Evolutionary conservation across 2,797 vertebrate species (phyloP), one percentile per base, ranked within the genome.

Genomic region (Huso huso): DNA sequence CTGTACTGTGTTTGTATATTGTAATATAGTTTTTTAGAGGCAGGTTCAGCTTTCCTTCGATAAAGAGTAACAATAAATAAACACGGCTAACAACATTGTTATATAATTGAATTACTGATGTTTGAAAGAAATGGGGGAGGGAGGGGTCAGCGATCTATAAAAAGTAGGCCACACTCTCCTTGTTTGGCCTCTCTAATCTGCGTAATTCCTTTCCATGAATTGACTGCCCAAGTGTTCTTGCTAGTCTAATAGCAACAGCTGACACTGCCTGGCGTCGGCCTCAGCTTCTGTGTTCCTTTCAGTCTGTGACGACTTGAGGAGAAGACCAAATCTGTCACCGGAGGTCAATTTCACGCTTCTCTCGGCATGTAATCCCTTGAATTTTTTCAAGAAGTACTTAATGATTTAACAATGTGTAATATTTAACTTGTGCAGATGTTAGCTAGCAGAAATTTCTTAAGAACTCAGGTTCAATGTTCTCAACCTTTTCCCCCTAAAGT

Each of bases 241-340:
- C 51, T 12, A 49, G 8, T 60, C 58, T 48, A 52, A 63, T 10
- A 58, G 52, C 18, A 48, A 72, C 75, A 73, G 72, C 74, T 79
- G 75, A 69, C 69, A 66, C 60, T 8, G 51, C 72, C 49, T 6
- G 11, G 62, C 7, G 62, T 15, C 10, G 74, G 72, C 73, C 48
- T 68, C 50, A 10, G 66, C 67, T 69, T 71, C 64, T 69, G 72
- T 49, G 71, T 57, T 62, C 70, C 66, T 66, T 23, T 58, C 53
- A 37, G 12, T 63, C 8, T 63, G 48, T 71, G 60, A 48, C 63
- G 23, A 48, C 72, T 65, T 66, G 12, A 67, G 70, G 65, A 68
- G 68, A 77, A 66, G 76, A 81, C 74, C 76, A 79, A 77, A 79
- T 81, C 71, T 73, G 75, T 75, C 75, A 10, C 55, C 13, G 11